A percentile compares a stretch with the other conserved stretches of the same genome.
Conservation (phyloP, 1,140 invertebrate species). For the Penaeus chinensis region DNA sequence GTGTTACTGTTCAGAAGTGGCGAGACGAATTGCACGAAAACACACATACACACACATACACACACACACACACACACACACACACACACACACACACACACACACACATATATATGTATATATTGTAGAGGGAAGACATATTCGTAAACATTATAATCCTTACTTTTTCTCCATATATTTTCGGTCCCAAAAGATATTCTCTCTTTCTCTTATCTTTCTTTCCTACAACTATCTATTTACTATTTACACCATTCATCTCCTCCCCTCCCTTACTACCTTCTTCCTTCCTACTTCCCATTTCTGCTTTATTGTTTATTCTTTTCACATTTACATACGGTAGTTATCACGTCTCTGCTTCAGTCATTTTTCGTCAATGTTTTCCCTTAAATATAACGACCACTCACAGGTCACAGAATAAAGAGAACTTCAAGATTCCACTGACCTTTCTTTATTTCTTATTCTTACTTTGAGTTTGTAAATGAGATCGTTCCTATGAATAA, state of each 20-base stretch:
- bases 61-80: conserved; percentile 34
- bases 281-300: neutral
- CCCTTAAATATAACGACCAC: no score
- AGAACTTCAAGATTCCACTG: no score
- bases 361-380: no score
- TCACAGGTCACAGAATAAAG: no score
- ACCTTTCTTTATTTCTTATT: no score
- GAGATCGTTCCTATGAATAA: no score
- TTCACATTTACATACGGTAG: no score
- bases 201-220: neutral
- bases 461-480: no score
- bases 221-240: neutral
- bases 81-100: neutral
- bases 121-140: no score
- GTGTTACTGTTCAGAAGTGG: no score
- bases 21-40: neutral
- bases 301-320: neutral
- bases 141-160: neutral
- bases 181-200: neutral
- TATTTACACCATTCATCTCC: neutral
- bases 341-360: no score
- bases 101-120: no score
- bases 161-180: neutral
- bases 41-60: conserved; percentile 22
- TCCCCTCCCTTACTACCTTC: neutral